phyloP scores from a whole-genome alignment of 2,888 invertebrate genomes.

The Lypha dubia region DNA sequence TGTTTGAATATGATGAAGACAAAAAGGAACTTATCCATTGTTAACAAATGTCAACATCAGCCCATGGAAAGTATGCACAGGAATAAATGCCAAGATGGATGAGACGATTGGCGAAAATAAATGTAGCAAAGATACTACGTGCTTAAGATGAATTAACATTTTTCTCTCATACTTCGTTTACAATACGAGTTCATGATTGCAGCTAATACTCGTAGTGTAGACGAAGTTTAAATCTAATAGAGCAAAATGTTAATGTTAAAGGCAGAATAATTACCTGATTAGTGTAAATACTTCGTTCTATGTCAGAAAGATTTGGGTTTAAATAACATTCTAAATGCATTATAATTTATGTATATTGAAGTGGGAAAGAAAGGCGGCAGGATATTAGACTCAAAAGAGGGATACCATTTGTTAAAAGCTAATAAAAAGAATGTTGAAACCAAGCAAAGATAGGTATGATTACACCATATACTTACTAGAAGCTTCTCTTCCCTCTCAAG shows the following conservation, averaged over 20 bases:
- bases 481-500: too few species aligned
- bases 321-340: too few species aligned
- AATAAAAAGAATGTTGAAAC: too few species aligned
- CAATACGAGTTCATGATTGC: background rate
- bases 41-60: slow-evolving; percentile 52
- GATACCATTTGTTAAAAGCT: too few species aligned
- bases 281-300: background rate
- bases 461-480: too few species aligned
- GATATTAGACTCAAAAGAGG: too few species aligned
- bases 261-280: background rate
- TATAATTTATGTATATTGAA: too few species aligned
- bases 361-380: too few species aligned
- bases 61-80: slow-evolving; percentile 3
- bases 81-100: slow-evolving; percentile 32
- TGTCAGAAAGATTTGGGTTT: background rate
- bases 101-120: background rate
- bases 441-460: too few species aligned
- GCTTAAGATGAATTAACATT: slow-evolving; percentile 20
- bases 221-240: slow-evolving; percentile 5
- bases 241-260: background rate
- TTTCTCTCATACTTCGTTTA: background rate
- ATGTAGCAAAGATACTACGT: slow-evolving; percentile 42
- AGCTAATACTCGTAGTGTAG: too few species aligned
- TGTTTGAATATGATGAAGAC: slow-evolving; percentile 16
- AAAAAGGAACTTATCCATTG: slow-evolving; percentile 59